Evolutionary conservation across 2,797 vertebrate genomes (phyloP), one percentile per base, ranked within the genome.

Genomic region (Bradypus variegatus): DNA sequence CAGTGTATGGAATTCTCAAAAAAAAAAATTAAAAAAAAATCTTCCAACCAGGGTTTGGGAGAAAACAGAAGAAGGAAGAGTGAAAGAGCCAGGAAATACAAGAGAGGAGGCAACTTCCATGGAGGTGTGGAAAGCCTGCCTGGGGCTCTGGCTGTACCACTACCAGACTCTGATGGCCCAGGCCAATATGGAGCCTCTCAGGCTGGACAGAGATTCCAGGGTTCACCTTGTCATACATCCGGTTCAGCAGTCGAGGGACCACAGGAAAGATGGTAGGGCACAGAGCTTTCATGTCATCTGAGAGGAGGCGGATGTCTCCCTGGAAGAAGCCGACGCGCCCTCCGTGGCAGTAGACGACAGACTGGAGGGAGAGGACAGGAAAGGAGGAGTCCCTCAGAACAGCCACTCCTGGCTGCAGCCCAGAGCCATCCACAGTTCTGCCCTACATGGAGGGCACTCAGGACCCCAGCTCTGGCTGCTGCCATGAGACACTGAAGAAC

Each of bases 171-270:
- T 7, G 3, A 16, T 19, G 19, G 55, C 27, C 64, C 65, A 4
- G 41, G 55, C 55, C 78, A 29, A 41, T 4, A 6, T 0, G 23
- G 25, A 72, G 80, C 36, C 25, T 14, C 33, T 60, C n/a, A 60
- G 81, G 36, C 82, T 50, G 48, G 53, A 31, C 25, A 45, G 69
- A 73, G 88, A 45, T 50, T 38, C 18, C 3, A 2, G 27, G 19
- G 9, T 97, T 97, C 94, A 99, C 99, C 98, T 99, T 99, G 95
- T 99, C 99, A 0, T 99, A 99, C 99, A 99, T 99, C 94, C 99
- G 98, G 97, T 99, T 99, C 64, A 99, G 97, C 72, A 99, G 97
- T 72, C 99, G 98, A 1, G 99, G 99, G 91, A 99, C 99, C 9
- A 99, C 99, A 0, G 99, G 99, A 95, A 99, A 99, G 94, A 99